Evolutionary conservation across 35 echinoderm and acorn worm genomes (phyloP), one percentile per base, ranked within the genome.

Genomic region (Ophioderma brevispina): DNA sequence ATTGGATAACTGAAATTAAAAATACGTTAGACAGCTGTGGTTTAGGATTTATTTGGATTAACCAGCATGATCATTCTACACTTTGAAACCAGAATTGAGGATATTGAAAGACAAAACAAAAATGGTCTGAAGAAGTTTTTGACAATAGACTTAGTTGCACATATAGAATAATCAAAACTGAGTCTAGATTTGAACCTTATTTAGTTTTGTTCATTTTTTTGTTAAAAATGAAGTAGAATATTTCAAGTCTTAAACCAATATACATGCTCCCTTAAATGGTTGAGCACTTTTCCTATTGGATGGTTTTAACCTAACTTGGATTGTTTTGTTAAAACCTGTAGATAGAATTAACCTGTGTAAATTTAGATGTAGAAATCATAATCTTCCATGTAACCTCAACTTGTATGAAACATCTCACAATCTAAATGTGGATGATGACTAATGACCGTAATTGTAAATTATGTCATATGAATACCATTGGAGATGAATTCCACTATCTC

Each of bases 1-100:
- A 84, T 49, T 84, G 81, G 81, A 41, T 84, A 25, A 46, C 81
- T 2, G 52, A 84, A 41, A 84, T 84, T 84, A 84, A 41, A 43
- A 84, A 41, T 17, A 84, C 52, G 41, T 31, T 84, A 41, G 32
- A 84, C 34, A 41, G 32, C 41, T 46, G 39, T 84, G 81, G 81
- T 37, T 32, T 46, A 2, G 36, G 32, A 13, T 34, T 34, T 40
- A 28, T 81, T 35, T 81, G 79, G 79, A n/a, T n/a, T n/a, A n/a
- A n/a, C n/a, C n/a, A n/a, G n/a, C n/a, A n/a, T n/a, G n/a, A n/a
- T n/a, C n/a, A n/a, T n/a, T n/a, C n/a, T n/a, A n/a, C 37, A 81
- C 79, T 30, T 37, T 13, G 2, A 81, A 81, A 81, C 13, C 14
- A 34, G n/a, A n/a, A n/a, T n/a, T n/a, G n/a, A n/a, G n/a, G n/a